phyloP scores from a whole-genome alignment of 2,113 vertebrate species.

The Sakesphorus luctuosus region DNA sequence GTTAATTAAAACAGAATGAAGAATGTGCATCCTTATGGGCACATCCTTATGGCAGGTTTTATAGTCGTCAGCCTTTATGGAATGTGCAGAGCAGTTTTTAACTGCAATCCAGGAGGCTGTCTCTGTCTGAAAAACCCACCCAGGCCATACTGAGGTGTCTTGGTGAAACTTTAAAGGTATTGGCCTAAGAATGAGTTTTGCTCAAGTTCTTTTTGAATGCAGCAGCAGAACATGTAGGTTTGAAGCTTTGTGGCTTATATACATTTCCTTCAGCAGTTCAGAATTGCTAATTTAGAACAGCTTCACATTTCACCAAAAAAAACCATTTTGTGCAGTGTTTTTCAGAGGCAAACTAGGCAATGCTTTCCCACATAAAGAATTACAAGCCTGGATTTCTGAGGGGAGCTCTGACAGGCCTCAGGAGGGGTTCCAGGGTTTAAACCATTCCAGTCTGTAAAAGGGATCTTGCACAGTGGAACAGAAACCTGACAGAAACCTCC shows the following conservation, averaged over 20 bases:
- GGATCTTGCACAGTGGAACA: not conserved
- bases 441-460: not conserved
- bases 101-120: not conserved
- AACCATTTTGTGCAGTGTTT: not conserved
- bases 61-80: constrained; percentile 36
- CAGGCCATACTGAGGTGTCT: not conserved
- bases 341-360: not conserved
- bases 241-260: not conserved
- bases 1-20: constrained; percentile 69
- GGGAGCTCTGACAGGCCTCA: not conserved
- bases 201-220: not conserved
- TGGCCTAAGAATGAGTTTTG: not conserved
- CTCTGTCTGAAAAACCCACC: constrained; percentile 4
- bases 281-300: not conserved
- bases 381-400: not conserved
- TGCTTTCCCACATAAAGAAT: not conserved
- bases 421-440: not conserved
- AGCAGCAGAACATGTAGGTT: not conserved
- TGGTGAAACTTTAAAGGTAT: not conserved
- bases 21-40: constrained; percentile 66
- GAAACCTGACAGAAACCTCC: not conserved
- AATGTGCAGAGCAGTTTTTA: constrained; percentile 1
- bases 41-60: constrained; percentile 67
- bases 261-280: not conserved
- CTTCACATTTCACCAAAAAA: not conserved